Conservation (phyloP, 2,113 vertebrate species). For the Arvicanthis niloticus region DNA sequence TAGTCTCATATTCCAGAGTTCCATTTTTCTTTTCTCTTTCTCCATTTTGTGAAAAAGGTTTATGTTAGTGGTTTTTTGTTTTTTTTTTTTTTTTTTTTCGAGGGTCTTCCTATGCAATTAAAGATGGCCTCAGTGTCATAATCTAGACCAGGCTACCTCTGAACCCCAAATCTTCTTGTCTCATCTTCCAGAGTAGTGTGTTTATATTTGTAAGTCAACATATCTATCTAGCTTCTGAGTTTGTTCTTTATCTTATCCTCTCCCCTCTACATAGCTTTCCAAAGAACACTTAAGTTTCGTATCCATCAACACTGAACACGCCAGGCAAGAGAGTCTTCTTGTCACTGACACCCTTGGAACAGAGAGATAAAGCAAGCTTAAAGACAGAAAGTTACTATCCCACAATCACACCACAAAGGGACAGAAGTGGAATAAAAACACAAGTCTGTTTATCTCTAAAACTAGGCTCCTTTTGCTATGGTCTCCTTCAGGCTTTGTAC, state of each 20-base stretch:
- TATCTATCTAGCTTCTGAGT: background rate
- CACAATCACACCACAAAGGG: background rate
- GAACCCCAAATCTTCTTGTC: background rate
- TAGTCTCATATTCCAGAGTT: background rate
- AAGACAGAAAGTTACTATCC: background rate
- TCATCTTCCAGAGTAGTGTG: background rate
- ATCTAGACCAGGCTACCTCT: background rate
- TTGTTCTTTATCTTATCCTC: background rate
- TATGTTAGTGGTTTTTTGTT: background rate
- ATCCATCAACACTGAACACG: too few species aligned
- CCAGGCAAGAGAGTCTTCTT: background rate
- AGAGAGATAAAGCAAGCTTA: background rate
- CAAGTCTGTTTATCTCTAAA: background rate
- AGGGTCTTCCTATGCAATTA: background rate
- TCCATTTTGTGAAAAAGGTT: background rate
- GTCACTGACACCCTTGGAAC: background rate
- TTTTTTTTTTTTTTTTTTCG: background rate
- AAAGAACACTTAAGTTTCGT: background rate
- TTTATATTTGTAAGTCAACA: background rate
- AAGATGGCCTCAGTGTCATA: background rate
- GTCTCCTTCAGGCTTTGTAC: background rate
- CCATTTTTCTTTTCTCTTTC: background rate
- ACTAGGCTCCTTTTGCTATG: background rate
- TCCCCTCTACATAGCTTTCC: background rate
- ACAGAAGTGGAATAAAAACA: background rate